A percentile compares a stretch with the other conserved stretches of the same genome.
Conservation (phyloP, 2,797 vertebrate species). For the Rousettus madagascariensis region DNA sequence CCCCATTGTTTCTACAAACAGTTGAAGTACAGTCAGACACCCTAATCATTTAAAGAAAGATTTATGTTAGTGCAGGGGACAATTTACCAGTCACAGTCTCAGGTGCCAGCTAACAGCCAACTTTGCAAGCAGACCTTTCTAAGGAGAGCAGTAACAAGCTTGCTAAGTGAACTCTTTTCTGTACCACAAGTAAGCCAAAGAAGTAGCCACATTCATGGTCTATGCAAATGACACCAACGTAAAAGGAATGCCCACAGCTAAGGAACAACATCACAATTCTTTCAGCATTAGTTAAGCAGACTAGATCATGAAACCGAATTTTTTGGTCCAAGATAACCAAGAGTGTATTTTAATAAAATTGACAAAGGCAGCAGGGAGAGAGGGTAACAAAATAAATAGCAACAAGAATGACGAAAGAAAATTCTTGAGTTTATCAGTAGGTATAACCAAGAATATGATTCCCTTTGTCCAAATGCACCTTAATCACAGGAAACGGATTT, state of each 20-base stretch:
- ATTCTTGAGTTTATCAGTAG: not conserved
- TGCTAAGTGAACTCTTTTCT: not conserved
- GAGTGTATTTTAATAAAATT: not conserved
- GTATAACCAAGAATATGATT: not conserved
- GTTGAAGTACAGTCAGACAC: not conserved
- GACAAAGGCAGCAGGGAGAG: too few relatives aligned
- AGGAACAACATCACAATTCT: not conserved
- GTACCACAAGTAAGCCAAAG: not conserved
- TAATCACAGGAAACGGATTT: constrained; percentile 1
- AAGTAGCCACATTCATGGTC: not conserved
- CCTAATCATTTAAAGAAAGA: not conserved
- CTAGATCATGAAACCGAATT: not conserved
- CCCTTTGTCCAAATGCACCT: not conserved
- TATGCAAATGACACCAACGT: not conserved
- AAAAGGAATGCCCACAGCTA: not conserved
- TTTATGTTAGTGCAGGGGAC: not conserved
- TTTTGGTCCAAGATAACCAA: not conserved
- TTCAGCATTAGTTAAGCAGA: not conserved
- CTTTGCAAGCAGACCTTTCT: not conserved
- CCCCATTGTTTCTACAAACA: not conserved
- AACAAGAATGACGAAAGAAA: not conserved
- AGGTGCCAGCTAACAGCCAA: not conserved
- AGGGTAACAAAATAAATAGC: not conserved
- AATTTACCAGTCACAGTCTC: not conserved
- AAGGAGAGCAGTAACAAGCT: not conserved